Conservation (phyloP, 92 coral and sea anemone genomes). For the Plumapathes pennacea region DNA sequence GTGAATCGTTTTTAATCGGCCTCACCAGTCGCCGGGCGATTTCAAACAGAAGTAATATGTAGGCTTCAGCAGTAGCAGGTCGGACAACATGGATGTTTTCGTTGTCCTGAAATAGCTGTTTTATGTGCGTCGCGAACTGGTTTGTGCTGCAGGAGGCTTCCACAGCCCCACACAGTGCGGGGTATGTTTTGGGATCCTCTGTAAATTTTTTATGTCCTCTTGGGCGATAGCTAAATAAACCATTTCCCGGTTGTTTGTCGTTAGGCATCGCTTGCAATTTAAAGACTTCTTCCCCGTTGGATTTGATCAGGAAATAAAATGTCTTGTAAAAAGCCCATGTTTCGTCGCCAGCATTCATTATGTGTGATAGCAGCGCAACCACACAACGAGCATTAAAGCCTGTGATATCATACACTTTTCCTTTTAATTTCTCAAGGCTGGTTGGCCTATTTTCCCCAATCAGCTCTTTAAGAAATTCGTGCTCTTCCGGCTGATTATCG, state of each 20-base stretch:
- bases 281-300: neutral
- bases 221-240: neutral
- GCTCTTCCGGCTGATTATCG: too few species aligned
- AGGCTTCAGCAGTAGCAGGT: slow-evolving; percentile 2
- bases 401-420: slow-evolving; percentile 8
- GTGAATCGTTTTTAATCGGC: neutral
- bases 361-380: slow-evolving; percentile 9
- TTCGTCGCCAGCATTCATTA: neutral
- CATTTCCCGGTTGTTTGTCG: slow-evolving; percentile 12
- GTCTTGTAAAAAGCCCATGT: neutral
- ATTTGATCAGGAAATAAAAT: neutral
- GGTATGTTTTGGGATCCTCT: neutral
- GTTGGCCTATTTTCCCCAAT: too few species aligned
- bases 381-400: slow-evolving; percentile 6
- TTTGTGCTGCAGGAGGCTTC: neutral
- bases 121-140: slow-evolving; percentile 5
- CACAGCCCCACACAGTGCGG: slow-evolving; percentile 2
- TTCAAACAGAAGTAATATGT: slow-evolving; percentile 25
- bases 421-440: too few species aligned
- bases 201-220: neutral
- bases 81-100: neutral
- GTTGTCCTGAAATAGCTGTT: neutral
- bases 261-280: slow-evolving; percentile 9
- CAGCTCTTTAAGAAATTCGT: too few species aligned
- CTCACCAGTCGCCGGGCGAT: slow-evolving; percentile 20